A percentile compares a stretch with the other conserved stretches of the same genome.
Evolutionary conservation across 2,113 vertebrate genomes (phyloP).

Genomic region (Stegastes partitus): DNA sequence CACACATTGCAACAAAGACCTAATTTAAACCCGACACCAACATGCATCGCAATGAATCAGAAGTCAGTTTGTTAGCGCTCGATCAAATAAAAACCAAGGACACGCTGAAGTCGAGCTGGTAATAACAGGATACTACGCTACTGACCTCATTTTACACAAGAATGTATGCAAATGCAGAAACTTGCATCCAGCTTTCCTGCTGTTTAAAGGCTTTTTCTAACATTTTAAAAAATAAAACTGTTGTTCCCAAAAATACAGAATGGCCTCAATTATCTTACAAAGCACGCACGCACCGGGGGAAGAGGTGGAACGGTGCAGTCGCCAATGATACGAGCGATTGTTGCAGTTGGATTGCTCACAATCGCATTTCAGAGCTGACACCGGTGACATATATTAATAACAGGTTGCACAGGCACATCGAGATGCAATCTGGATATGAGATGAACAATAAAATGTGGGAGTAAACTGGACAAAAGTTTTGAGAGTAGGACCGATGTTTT

Average conservation of each 20-base stretch:
- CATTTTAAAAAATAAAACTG: neutral
- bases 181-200: neutral
- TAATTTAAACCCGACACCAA: neutral
- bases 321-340: neutral
- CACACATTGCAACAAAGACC: neutral
- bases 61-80: neutral
- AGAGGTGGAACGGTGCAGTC: neutral
- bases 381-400: constrained; percentile 5
- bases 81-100: neutral
- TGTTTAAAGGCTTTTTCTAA: neutral
- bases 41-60: neutral
- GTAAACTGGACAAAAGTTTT: constrained; percentile 2
- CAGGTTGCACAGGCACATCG: neutral
- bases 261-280: neutral
- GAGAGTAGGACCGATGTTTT: constrained; percentile 2
- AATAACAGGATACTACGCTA: neutral
- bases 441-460: constrained; percentile 18
- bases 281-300: neutral
- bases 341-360: neutral
- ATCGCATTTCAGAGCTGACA: constrained; percentile 9
- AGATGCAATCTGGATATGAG: constrained; percentile 5
- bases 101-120: neutral
- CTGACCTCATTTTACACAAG: neutral
- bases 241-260: neutral
- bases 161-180: neutral